Percentiles rank a stretch among this genome's conserved stretches.
Evolutionary conservation across 2,888 invertebrate species (phyloP).

Genomic region (Portevinia maculata): DNA sequence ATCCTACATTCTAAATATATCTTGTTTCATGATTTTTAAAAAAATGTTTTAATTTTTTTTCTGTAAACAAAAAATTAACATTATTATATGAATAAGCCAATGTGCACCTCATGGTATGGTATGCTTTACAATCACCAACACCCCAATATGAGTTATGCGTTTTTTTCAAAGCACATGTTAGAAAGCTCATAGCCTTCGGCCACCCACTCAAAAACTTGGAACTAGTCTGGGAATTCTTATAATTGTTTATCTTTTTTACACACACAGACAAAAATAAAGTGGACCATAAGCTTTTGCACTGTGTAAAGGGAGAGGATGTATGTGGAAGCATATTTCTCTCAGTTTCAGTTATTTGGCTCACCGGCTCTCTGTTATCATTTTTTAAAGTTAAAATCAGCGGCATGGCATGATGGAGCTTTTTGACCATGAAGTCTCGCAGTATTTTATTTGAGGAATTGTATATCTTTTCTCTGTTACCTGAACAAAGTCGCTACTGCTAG

Average conservation of each 20-base stretch:
- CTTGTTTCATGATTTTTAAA: too few species aligned
- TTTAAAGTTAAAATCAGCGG: slow-evolving; percentile 60
- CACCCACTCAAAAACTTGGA: too few species aligned
- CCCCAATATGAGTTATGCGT: too few species aligned
- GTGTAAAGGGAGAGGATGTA: neutral
- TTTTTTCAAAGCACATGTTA: too few species aligned
- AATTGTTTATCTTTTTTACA: slow-evolving; percentile 47
- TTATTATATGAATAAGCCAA: too few species aligned
- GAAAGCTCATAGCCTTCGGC: too few species aligned
- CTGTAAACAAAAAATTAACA: too few species aligned
- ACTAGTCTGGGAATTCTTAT: too few species aligned
- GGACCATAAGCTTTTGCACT: slow-evolving; percentile 29
- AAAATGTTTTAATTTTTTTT: too few species aligned
- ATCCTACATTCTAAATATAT: too few species aligned
- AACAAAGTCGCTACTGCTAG: slow-evolving; percentile 20
- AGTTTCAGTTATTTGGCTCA: slow-evolving; percentile 12
- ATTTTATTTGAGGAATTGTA: slow-evolving; percentile 35
- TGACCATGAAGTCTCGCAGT: slow-evolving; percentile 61
- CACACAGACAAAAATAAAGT: slow-evolving; percentile 1
- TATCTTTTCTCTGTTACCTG: slow-evolving; percentile 47
- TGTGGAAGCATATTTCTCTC: slow-evolving; percentile 18
- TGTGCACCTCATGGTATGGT: too few species aligned
- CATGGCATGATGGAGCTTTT: slow-evolving; percentile 47
- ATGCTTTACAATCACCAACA: too few species aligned
- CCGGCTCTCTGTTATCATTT: slow-evolving; percentile 66